Evolutionary conservation across 2,797 vertebrate genomes (phyloP), one percentile per base, ranked within the genome.

Genomic region (Gallinago nigripennis): DNA sequence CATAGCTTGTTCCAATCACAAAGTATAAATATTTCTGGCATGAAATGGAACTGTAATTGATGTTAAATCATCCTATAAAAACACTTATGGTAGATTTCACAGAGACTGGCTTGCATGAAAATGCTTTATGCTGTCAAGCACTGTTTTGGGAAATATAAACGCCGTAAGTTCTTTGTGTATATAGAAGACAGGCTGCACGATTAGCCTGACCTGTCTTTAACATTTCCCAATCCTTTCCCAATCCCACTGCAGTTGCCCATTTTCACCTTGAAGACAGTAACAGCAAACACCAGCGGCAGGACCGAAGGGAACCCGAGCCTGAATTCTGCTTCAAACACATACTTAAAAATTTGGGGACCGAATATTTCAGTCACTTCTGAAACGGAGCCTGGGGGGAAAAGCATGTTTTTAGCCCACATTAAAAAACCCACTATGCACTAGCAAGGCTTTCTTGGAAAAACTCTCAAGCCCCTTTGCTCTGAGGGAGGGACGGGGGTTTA

Each of bases 91-190:
- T 86, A 91, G 93, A 94, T 93, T 94, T 90, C 86, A 87, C 68
- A 93, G 86, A 94, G 72, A 92, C 57, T 64, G 54, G 68, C 53
- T 75, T 71, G 30, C 88, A 68, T 39, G 82, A 64, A 90, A 94
- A 87, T 65, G 18, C 61, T 95, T 93, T 63, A 78, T 64, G 43
- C 88, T 94, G 81, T 93, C 84, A 93, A 89, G 72, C 57, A 69
- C 54, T 83, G 88, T 93, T 96, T 93, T 50, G 75, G 81, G 90
- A 91, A 94, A 96, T 75, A 92, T 72, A 96, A 96, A 95, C 25
- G 6, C 83, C 53, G 64, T 68, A 68, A 87, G 61, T 75, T 95
- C 83, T 81, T 64, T 83, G 82, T 31, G 6, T 92, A 60, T 45
- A 72, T 50, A 88, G 43, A 83, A 37, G 57, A 84, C 51, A 89